A percentile compares a stretch with the other conserved stretches of the same genome.
Evolutionary conservation across 2,113 vertebrate species (phyloP).

Genomic region (Ascaphus truei): DNA sequence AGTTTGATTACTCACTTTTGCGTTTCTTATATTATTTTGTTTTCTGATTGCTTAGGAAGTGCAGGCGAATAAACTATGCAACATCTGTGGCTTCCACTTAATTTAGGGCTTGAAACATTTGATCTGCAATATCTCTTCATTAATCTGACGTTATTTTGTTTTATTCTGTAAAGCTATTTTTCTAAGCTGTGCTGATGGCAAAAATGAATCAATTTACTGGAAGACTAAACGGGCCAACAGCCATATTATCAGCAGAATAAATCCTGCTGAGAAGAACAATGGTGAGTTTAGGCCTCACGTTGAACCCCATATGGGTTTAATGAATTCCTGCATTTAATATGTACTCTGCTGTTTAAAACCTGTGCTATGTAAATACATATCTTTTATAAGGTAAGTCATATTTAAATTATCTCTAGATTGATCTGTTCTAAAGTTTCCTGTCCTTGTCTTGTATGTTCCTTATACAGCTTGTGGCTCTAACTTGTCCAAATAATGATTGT

Average conservation of each 20-base stretch:
- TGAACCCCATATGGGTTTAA: slow-evolving; percentile 39
- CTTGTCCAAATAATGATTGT: slow-evolving; percentile 52
- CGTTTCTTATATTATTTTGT: not conserved
- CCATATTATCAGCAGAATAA: slow-evolving; percentile 81
- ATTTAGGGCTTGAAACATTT: not conserved
- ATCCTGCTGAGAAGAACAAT: slow-evolving; percentile 72
- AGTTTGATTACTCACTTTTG: too few species aligned
- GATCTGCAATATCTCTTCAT: slow-evolving; percentile 41
- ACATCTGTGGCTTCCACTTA: not conserved
- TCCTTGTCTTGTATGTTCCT: slow-evolving; percentile 41
- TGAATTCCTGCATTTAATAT: slow-evolving; percentile 45
- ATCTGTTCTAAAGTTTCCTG: slow-evolving; percentile 24
- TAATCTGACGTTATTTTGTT: slow-evolving; percentile 62
- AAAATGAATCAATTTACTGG: slow-evolving; percentile 72
- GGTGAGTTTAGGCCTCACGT: slow-evolving; percentile 82
- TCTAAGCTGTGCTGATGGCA: slow-evolving; percentile 75
- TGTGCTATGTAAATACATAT: slow-evolving; percentile 44
- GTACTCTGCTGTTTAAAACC: slow-evolving; percentile 41
- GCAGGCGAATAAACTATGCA: not conserved
- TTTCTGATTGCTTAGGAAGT: slow-evolving; percentile 24
- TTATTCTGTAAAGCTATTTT: slow-evolving; percentile 81
- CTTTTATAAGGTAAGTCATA: slow-evolving; percentile 40
- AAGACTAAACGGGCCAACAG: slow-evolving; percentile 73
- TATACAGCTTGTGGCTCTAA: slow-evolving; percentile 29
- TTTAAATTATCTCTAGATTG: slow-evolving; percentile 35